Evolutionary conservation across 1,140 invertebrate species (phyloP), one percentile per base, ranked within the genome.

Genomic region (Ctenoplectra terminalis): DNA sequence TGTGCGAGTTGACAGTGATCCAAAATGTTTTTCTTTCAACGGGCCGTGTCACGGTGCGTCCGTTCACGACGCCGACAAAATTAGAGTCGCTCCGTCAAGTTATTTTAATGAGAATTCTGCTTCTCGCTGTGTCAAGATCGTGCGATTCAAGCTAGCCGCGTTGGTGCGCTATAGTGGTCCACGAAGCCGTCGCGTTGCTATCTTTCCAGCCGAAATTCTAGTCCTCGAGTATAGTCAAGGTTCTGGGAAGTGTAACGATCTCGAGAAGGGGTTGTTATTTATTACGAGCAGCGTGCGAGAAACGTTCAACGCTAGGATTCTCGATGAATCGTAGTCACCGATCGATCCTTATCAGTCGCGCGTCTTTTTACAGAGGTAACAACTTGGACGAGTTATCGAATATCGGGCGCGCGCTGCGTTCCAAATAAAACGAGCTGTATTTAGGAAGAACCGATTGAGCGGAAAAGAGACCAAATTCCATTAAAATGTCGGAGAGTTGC

Each of bases 31-130:
- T 80, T 80, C 77, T 73, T 54, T 80, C 69, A 64, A 43, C 69
- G 46, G n/a, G 52, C 58, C 37, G 69, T 73, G 77, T 64, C 34
- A 60, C 69, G 56, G 34, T 48, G 29, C 43, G 40, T 34, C 31
- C 58, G 70, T 54, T 50, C 56, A 61, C 64, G 48, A 50, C 58
- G 26, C 29, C 26, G 58, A 52, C 61, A 73, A 80, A 80, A 80
- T 80, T 80, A 80, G 77, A 80, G 69, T 15, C 69, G 46, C 77
- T 64, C 70, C 58, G 77, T 80, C 46, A 73, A 80, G 77, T 80
- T 80, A 80, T 80, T 80, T 80, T 80, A 80, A 80, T 63, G 77
- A 73, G 69, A 80, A 80, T 80, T 73, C 77, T 73, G 26, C 40
- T 66, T 46, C 69, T 43, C 70, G 69, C 48, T 64, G 77, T 80